Evolutionary conservation across 2,888 invertebrate species (phyloP), one percentile per base, ranked within the genome.

Genomic region (Crioceris asparagi): DNA sequence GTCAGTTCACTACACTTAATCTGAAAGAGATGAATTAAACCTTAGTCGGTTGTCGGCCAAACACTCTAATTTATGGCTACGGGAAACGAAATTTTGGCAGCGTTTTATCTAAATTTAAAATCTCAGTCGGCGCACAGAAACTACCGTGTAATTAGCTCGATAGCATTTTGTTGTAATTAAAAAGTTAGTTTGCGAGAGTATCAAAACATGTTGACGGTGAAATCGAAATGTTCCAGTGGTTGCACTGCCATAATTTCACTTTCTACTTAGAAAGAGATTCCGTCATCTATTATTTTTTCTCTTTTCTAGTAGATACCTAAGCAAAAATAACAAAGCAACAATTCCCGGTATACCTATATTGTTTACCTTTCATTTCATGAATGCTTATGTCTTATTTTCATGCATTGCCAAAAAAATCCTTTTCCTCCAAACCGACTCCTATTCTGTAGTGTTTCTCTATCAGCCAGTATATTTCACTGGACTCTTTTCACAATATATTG

Each of bases 11-110:
- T 55, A 56, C 51, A 59, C 59, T 61, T 61, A 62, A 63, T 62
- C 61, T 61, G 63, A 64, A 63, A 64, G 61, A 64, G 63, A 63
- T 64, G 64, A 63, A 65, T 64, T 65, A 64, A 65, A 64, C 64
- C 62, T 53, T 58, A 62, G 60, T 61, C 56, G 55, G 57, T 58
- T 63, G 63, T 62, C 61, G 61, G 59, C 58, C 57, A 54, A 61
- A 60, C 58, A 49, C 53, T 47, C 53, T 62, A 61, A 64, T 64
- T 64, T 64, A 64, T 61, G 49, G 60, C 54, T 49, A 45, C 49
- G 56, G 61, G 60, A 61, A 60, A 60, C 61, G 61, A 62, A 62
- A 64, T 62, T 64, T 64, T 65, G 65, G 64, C 64, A 63, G 57
- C 56, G 61, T 61, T 62, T 62, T 65, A 64, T 65, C 65, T 64